These are phyloP conservation scores for Sphaeridia pumilis DNA, from an alignment of 2,888 invertebrate genomes.

Conservation along the genomic window DNA sequence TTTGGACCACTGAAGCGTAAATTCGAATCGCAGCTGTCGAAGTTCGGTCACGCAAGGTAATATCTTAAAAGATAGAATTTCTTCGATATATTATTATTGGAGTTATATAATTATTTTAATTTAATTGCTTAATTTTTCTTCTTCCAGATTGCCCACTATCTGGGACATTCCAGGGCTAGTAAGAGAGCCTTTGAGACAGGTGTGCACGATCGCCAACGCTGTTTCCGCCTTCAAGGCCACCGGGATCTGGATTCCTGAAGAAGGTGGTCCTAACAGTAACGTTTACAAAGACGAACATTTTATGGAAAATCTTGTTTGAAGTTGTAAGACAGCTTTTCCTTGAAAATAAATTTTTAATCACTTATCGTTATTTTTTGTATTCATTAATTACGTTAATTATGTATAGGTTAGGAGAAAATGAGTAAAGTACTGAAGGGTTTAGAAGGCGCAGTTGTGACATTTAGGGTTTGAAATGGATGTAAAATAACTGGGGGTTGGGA, in stretches of 20 bases:
- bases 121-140: too few species aligned
- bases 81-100: neutral
- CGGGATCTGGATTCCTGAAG: conserved; percentile 5
- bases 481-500: too few species aligned
- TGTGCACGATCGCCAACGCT: neutral
- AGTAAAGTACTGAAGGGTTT: too few species aligned
- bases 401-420: too few species aligned
- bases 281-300: neutral
- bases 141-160: neutral
- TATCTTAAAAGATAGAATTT: neutral
- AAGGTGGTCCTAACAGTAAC: neutral
- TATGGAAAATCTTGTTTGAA: too few species aligned
- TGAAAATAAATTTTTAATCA: too few species aligned
- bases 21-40: conserved; percentile 4
- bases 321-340: too few species aligned
- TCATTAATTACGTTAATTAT: too few species aligned
- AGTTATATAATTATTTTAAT: neutral
- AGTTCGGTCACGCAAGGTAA: neutral
- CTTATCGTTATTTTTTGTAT: too few species aligned
- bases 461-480: too few species aligned
- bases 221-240: neutral
- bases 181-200: neutral
- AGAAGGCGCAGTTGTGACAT: too few species aligned
- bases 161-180: conserved; percentile 5
- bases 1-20: conserved; percentile 36